Evolutionary conservation across 2,113 vertebrate genomes (phyloP), one percentile per base, ranked within the genome.

Genomic region (Patagioenas fasciata): DNA sequence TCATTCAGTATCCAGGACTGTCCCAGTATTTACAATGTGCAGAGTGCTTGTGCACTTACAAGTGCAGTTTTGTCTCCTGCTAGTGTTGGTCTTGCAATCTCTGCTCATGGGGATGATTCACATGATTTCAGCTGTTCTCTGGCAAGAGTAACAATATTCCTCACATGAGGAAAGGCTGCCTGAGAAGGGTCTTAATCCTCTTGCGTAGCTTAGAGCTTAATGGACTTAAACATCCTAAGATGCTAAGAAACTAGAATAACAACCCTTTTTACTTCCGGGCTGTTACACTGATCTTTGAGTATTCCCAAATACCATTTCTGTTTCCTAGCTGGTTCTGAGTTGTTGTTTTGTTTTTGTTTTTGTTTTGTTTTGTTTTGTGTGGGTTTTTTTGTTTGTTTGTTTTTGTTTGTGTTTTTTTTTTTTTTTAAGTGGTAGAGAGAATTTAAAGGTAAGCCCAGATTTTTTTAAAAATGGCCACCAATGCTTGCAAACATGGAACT

Each of bases 241-340:
- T 61, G 47, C 31, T 92, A 85, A 85, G 85, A 88, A 96, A 94
- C 36, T 15, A 62, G 66, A 93, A 93, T 78, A 94, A 91, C 50
- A 93, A 21, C 29, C 26, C 73, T 48, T 36, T 83, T 36, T 77
- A 71, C 25, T 81, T 79, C 36, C 56, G 77, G 81, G 71, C 71
- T 72, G 18, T 75, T 95, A 79, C 24, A 13, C 38, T 88, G 38
- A 82, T 77, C n/a, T 67, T 54, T 32, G 57, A 58, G 19, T 80
- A 58, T 51, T 90, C 38, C 8, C 40, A 72, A 81, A 71, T 40
- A 53, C 4, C 10, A 16, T 34, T 82, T 64, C 36, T 65, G 15
- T 42, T 67, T 91, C 13, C 66, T 79, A 40, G 5, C 17, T 72
- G 18, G 11, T 42, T 89, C 93, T 72, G 21, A 53, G 73, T 29